These are phyloP conservation scores for Zoanthus gigantus DNA, from an alignment of 92 coral and sea anemone species.

Conservation along the genomic window DNA sequence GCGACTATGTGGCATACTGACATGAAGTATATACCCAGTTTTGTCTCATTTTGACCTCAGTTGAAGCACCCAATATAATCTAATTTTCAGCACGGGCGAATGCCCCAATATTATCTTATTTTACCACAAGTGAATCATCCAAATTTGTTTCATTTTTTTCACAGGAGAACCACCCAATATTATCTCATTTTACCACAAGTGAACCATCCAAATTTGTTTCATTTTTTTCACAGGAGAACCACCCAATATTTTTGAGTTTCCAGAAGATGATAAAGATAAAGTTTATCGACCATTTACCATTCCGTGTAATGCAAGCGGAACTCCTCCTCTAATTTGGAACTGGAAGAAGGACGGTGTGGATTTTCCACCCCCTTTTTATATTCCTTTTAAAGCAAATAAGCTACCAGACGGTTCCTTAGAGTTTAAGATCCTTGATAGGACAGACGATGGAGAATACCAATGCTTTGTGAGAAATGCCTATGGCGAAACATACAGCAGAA, in stretches of 20 bases:
- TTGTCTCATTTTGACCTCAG: no score
- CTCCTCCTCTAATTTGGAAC: background rate
- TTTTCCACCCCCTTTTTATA: no score
- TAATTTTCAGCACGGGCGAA: no score
- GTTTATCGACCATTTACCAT: background rate
- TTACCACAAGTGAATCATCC: no score
- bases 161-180: no score
- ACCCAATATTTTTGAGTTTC: conserved; percentile 14
- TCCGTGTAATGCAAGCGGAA: conserved; percentile 20
- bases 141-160: background rate
- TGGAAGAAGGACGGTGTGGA: conserved; percentile 16
- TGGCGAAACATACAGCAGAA: conserved; percentile 12
- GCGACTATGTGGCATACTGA: no score
- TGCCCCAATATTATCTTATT: no score
- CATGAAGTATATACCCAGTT: no score
- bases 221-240: conserved; percentile 5
- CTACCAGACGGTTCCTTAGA: background rate
- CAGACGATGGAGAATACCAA: background rate
- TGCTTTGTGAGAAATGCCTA: conserved; percentile 12
- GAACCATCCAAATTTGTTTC: background rate
- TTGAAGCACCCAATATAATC: no score
- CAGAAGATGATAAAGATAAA: background rate
- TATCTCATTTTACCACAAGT: no score
- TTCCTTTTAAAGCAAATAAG: background rate
- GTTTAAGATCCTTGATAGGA: background rate